phyloP scores from a whole-genome alignment of 2,113 vertebrate genomes.

The Scomber japonicus region DNA sequence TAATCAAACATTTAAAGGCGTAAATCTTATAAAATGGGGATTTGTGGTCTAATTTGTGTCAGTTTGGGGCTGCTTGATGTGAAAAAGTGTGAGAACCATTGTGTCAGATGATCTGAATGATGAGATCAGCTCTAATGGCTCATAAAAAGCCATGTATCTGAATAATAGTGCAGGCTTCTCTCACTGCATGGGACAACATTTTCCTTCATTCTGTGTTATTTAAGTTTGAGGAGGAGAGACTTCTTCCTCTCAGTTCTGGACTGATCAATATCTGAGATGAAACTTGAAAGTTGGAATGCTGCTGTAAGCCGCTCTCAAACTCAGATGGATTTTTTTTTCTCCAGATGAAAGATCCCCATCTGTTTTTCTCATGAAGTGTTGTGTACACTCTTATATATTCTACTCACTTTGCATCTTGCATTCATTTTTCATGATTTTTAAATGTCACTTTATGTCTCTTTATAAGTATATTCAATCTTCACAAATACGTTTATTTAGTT shows the following conservation, averaged over 20 bases:
- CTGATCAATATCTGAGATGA: slow-evolving; percentile 20
- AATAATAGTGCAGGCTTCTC: slow-evolving; percentile 7
- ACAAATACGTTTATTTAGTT: neutral
- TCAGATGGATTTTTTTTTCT: neutral
- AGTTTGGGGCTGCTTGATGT: too few species aligned
- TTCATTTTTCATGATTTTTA: too few species aligned
- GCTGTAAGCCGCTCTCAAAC: slow-evolving; percentile 2
- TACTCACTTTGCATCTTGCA: neutral
- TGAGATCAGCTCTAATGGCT: slow-evolving; percentile 33
- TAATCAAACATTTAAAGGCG: too few species aligned
- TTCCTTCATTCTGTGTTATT: neutral
- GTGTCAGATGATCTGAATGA: slow-evolving; percentile 20
- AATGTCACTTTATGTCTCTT: neutral
- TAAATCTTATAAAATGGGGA: too few species aligned
- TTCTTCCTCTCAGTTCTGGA: neutral
- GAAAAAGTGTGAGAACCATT: too few species aligned
- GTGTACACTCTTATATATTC: neutral
- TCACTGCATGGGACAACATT: neutral
- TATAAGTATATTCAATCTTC: neutral
- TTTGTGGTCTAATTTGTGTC: too few species aligned
- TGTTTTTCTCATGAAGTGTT: neutral
- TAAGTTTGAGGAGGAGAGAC: neutral
- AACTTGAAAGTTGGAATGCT: slow-evolving; percentile 20
- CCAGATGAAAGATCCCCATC: neutral
- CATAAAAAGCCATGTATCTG: slow-evolving; percentile 12